Evolutionary conservation across 2,888 invertebrate species (phyloP).

Genomic region (Mythimna impura): DNA sequence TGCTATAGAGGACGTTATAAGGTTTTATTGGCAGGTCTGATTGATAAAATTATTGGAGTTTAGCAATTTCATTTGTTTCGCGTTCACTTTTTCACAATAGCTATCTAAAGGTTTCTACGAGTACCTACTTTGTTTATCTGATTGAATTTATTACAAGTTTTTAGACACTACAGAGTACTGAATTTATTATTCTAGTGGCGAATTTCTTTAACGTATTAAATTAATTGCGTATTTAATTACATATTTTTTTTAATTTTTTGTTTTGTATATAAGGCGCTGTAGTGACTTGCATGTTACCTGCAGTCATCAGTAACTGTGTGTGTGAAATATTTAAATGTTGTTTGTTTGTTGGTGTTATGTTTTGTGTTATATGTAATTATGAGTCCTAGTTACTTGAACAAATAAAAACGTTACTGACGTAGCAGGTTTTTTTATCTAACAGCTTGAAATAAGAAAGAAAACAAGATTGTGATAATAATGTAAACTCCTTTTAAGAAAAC

Average conservation of each 20-base stretch:
- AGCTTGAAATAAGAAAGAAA: not conserved
- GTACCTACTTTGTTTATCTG: not conserved
- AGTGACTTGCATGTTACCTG: too few species aligned
- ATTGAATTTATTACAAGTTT: not conserved
- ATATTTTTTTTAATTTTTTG: too few species aligned
- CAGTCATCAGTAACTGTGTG: too few species aligned
- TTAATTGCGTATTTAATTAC: too few species aligned
- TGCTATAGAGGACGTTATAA: conserved; percentile 17
- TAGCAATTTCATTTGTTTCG: conserved; percentile 3
- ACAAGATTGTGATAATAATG: too few species aligned
- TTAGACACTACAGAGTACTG: not conserved
- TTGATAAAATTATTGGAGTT: conserved; percentile 22
- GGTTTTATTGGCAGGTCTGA: conserved; percentile 28
- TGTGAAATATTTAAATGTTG: too few species aligned
- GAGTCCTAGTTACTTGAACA: too few species aligned
- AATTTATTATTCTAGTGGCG: not conserved
- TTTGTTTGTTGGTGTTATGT: too few species aligned
- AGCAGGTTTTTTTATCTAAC: not conserved
- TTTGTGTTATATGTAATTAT: too few species aligned
- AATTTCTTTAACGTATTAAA: not conserved
- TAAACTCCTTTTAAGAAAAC: too few species aligned
- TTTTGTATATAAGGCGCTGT: too few species aligned
- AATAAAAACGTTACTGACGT: not conserved
- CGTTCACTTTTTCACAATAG: not conserved
- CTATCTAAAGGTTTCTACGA: not conserved